Conservation (phyloP, 2,797 vertebrate species). For the Catamblyrhynchus diadema region DNA sequence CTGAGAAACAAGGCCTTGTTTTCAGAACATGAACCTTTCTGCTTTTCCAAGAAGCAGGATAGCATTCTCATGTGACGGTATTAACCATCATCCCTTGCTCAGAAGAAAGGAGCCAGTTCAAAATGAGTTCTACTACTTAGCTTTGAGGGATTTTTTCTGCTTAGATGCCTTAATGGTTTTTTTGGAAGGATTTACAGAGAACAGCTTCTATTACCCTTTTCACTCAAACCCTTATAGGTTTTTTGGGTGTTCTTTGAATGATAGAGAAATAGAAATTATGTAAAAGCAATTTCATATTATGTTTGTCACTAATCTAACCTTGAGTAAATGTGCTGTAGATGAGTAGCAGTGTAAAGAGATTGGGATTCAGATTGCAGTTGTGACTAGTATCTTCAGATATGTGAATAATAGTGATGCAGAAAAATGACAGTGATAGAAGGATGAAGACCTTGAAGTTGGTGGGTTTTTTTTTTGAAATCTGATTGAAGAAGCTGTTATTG, state of each 20-base stretch:
- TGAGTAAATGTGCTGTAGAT: background rate
- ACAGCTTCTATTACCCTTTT: background rate
- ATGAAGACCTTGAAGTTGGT: background rate
- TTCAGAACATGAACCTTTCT: background rate
- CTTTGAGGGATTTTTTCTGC: background rate
- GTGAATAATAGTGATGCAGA: background rate
- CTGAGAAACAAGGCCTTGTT: background rate
- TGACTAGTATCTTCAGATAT: background rate
- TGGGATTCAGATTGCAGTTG: background rate
- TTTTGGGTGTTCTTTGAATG: background rate
- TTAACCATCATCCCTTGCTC: background rate
- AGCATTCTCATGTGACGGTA: rapidly evolving
- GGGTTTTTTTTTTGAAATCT: background rate
- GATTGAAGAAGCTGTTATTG: background rate
- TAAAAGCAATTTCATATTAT: background rate
- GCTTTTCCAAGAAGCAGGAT: background rate
- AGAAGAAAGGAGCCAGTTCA: background rate
- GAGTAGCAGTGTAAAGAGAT: background rate
- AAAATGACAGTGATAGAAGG: background rate
- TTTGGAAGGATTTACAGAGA: background rate
- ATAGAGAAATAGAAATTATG: background rate
- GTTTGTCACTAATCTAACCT: background rate
- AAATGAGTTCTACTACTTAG: background rate
- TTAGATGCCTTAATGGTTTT: background rate
- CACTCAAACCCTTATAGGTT: background rate